Evolutionary conservation across 2,888 invertebrate genomes (phyloP).

Genomic region (Buathra laborator): DNA sequence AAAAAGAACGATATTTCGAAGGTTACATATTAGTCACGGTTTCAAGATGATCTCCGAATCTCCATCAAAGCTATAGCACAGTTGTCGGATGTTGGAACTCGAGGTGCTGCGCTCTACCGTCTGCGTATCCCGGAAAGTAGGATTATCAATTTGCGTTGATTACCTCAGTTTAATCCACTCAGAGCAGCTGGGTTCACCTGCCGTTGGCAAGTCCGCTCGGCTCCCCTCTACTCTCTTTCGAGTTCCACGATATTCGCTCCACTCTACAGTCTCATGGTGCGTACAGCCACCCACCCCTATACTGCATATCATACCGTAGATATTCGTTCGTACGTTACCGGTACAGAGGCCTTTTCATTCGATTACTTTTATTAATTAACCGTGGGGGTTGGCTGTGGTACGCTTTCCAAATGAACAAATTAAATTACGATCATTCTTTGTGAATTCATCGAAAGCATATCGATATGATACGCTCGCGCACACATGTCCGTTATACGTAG

Average conservation of each 20-base stretch:
- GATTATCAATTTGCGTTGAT: slow-evolving; percentile 83
- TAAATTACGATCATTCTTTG: slow-evolving; percentile 76
- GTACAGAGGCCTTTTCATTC: slow-evolving; percentile 75
- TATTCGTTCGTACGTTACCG: slow-evolving; percentile 34
- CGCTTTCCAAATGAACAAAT: slow-evolving; percentile 77
- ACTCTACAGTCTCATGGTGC: slow-evolving; percentile 42
- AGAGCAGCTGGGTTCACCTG: slow-evolving; percentile 80
- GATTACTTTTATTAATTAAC: slow-evolving; percentile 82
- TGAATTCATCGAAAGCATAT: slow-evolving; percentile 62
- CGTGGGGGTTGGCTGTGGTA: slow-evolving; percentile 61
- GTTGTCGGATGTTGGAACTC: slow-evolving; percentile 52
- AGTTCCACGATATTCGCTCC: slow-evolving; percentile 30
- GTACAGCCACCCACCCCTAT: slow-evolving; percentile 48
- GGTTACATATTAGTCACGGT: slow-evolving; percentile 9
- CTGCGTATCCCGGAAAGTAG: slow-evolving; percentile 75
- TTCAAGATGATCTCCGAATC: slow-evolving; percentile 21
- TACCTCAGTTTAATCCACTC: slow-evolving; percentile 83
- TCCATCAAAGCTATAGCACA: neutral
- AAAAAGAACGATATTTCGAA: slow-evolving; percentile 4
- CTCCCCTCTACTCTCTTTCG: slow-evolving; percentile 53
- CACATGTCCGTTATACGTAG: slow-evolving; percentile 14
- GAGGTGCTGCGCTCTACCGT: slow-evolving; percentile 47
- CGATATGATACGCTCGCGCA: slow-evolving; percentile 38
- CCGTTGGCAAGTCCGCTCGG: slow-evolving; percentile 72
- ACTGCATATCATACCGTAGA: slow-evolving; percentile 5